Base-by-base conservation (phyloP, 1,140 invertebrate genomes). In the Oryctes rhinoceros region DNA sequence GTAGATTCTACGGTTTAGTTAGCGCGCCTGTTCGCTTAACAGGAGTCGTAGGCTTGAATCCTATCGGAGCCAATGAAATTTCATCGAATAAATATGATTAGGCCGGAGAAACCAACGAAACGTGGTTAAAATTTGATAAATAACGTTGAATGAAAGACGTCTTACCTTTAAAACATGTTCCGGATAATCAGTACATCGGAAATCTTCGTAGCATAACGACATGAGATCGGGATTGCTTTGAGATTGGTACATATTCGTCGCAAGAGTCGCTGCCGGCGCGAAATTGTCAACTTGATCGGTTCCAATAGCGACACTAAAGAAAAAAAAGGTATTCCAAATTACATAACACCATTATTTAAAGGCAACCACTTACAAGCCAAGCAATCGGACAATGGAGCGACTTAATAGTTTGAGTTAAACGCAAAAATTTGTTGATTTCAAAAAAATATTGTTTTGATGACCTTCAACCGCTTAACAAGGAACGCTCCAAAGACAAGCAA, bases 101-200 rank as follows among this genome's bases (percentile, higher is more conserved):
- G 24, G 24, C 24, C 24, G 24, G 39, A 35, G 39, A 7, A 44
- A 44, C 5, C 39, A 10, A 53, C 0, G 13, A 53, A 11, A 13
- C 13, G n/a, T 15, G 49, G 11, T 53, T 53, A 18, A 4, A 30
- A 30, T 30, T 30, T 30, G 24, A 30, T 30, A 30, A 30, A 30
- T 2, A 30, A 53, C 3, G n/a, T 53, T 13, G 49, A 7, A 53
- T 7, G 13, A 53, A 44, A 44, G 39, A 15, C 49, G 11, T 53
- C 15, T 80, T 83, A 85, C 96, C 90, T 99, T 99, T 0, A 99
- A 90, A 48, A 99, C 98, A 90, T 99, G 97, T 87, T 99, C 98
- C 6, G 97, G 97, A 89, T 95, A 98, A 88, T 98, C 96, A 3
- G 92, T 90, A 78, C 91, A 91, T 76, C 93, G 89, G 75, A 91